phyloP scores from a whole-genome alignment of 2,797 vertebrate species.

The Muraenolepis orangiensis region DNA sequence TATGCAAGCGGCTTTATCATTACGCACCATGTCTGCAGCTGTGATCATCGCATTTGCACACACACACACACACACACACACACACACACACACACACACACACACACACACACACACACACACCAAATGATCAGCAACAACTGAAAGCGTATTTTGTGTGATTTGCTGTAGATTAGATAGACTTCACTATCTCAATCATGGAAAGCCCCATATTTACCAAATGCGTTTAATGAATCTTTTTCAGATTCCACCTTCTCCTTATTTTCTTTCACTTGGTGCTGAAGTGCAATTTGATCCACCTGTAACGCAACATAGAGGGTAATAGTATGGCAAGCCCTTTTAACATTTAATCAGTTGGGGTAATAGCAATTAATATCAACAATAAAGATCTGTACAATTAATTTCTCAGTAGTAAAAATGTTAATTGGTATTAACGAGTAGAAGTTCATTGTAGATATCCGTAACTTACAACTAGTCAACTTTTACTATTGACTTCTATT shows the following conservation, averaged over 20 bases:
- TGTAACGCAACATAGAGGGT: constrained; percentile 22
- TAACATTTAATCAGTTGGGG: no score
- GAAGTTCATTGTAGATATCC: no score
- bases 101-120: background rate
- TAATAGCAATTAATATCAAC: background rate
- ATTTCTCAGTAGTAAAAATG: no score
- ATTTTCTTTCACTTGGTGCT: constrained; percentile 62
- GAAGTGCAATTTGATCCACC: constrained; percentile 64
- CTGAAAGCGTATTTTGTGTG: no score
- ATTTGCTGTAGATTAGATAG: no score
- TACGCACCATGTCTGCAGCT: constrained; percentile 55
- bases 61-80: background rate
- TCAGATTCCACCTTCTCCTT: constrained; percentile 36
- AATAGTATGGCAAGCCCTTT: no score
- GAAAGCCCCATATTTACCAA: no score
- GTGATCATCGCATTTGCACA: background rate
- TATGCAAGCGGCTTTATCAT: constrained; percentile 46
- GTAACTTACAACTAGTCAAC: no score
- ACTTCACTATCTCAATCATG: no score
- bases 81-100: background rate
- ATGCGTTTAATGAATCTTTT: constrained; percentile 22
- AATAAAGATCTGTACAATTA: no score
- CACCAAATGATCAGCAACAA: background rate
- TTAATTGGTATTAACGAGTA: no score
- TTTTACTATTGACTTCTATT: no score